phyloP scores from a whole-genome alignment of 2,113 vertebrate genomes.

The Dicaeum eximium region DNA sequence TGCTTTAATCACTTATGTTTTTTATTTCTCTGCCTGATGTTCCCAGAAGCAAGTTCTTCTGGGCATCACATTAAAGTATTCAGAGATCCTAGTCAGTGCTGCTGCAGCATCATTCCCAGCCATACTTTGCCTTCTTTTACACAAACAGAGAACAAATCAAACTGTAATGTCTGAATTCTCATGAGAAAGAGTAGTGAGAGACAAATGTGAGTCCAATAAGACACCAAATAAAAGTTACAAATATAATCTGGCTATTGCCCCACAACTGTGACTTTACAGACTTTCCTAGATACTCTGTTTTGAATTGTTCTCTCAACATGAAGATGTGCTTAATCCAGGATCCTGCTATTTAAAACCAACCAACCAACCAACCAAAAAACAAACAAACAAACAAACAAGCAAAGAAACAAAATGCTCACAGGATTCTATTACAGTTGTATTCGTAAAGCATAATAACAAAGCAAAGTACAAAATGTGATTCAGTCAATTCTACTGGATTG shows the following conservation, averaged over 20 bases:
- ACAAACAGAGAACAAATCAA: slow-evolving; percentile 26
- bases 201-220: slow-evolving; percentile 17
- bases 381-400: not conserved
- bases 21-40: slow-evolving; percentile 13
- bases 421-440: slow-evolving; percentile 17
- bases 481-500: not conserved
- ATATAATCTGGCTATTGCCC: slow-evolving; percentile 55
- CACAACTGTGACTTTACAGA: slow-evolving; percentile 40
- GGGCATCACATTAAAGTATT: slow-evolving; percentile 35
- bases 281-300: slow-evolving; percentile 38
- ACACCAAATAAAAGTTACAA: slow-evolving; percentile 7
- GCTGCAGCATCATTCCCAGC: slow-evolving; percentile 21
- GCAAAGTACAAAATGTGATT: not conserved
- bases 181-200: slow-evolving; percentile 13
- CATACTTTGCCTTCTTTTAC: not conserved
- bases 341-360: not conserved
- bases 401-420: slow-evolving; percentile 18
- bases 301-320: not conserved
- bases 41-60: slow-evolving; percentile 40
- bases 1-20: slow-evolving; percentile 41
- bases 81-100: not conserved
- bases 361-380: too few species aligned
- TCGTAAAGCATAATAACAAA: slow-evolving; percentile 46
- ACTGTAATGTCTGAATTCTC: slow-evolving; percentile 37
- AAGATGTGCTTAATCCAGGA: slow-evolving; percentile 51